Evolutionary conservation across 2,797 vertebrate genomes (phyloP).

Genomic region (Sebastes flavidus): DNA sequence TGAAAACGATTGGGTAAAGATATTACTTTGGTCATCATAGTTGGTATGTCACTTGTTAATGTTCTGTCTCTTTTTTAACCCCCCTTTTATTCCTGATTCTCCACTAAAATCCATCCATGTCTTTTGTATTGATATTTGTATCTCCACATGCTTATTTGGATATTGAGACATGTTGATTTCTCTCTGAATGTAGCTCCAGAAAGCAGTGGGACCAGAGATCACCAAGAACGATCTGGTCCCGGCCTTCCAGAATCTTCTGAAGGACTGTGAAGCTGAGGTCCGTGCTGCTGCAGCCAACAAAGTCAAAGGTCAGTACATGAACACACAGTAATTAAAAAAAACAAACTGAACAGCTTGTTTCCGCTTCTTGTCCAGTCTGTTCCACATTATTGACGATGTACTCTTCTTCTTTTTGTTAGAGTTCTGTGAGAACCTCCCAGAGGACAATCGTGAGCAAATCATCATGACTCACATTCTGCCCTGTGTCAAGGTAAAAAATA

Average conservation of each 20-base stretch:
- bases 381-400: background rate
- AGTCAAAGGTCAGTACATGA: conserved; percentile 83
- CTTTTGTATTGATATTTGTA: background rate
- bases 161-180: background rate
- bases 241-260: conserved; percentile 88
- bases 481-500: conserved; percentile 86
- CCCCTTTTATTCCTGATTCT: background rate
- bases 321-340: background rate
- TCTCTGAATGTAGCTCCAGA: conserved; percentile 82
- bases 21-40: background rate
- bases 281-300: conserved; percentile 89
- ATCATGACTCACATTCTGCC: conserved; percentile 91
- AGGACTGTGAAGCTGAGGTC: conserved; percentile 90
- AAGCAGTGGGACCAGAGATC: conserved; percentile 89
- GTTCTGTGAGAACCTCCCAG: conserved; percentile 89
- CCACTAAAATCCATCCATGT: background rate
- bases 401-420: conserved; percentile 64
- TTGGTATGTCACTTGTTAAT: background rate
- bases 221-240: conserved; percentile 90
- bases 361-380: background rate
- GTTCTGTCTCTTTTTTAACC: background rate
- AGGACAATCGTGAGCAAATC: conserved; percentile 88
- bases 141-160: background rate
- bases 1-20: background rate
- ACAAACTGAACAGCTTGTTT: background rate